phyloP scores from a whole-genome alignment of 1,140 invertebrate genomes.

The Anastrepha ludens region DNA sequence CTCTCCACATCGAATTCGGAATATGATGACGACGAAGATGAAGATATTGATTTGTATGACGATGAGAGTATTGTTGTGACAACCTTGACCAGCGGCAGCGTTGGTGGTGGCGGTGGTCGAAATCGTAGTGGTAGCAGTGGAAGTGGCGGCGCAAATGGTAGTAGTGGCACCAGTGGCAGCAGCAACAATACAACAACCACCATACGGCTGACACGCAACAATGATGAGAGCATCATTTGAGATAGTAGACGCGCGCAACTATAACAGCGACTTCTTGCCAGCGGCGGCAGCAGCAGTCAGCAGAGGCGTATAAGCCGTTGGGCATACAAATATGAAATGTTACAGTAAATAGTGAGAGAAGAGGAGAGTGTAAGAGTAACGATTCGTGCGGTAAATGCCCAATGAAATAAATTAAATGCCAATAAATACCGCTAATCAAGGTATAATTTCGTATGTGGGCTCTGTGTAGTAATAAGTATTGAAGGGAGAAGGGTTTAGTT shows the following conservation, averaged over 20 bases:
- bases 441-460: neutral
- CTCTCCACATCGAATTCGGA: constrained; percentile 65
- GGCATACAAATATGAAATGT: constrained; percentile 40
- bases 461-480: neutral
- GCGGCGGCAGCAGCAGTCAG: neutral
- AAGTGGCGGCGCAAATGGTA: constrained; percentile 16
- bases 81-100: constrained; percentile 63
- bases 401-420: constrained; percentile 24
- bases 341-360: neutral
- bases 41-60: constrained; percentile 72
- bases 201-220: constrained; percentile 70
- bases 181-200: constrained; percentile 67
- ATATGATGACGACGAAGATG: constrained; percentile 70
- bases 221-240: constrained; percentile 73
- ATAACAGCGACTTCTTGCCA: neutral
- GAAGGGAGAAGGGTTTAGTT: neutral
- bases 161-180: constrained; percentile 53
- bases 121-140: constrained; percentile 55
- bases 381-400: neutral
- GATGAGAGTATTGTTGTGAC: constrained; percentile 72
- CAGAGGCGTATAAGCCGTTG: constrained; percentile 13
- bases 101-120: constrained; percentile 54
- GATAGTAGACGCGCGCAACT: constrained; percentile 48
- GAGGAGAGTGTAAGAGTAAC: neutral
- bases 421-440: constrained; percentile 10